Conservation (phyloP, 2,888 invertebrate genomes). For the Cerceris ruficornis region DNA sequence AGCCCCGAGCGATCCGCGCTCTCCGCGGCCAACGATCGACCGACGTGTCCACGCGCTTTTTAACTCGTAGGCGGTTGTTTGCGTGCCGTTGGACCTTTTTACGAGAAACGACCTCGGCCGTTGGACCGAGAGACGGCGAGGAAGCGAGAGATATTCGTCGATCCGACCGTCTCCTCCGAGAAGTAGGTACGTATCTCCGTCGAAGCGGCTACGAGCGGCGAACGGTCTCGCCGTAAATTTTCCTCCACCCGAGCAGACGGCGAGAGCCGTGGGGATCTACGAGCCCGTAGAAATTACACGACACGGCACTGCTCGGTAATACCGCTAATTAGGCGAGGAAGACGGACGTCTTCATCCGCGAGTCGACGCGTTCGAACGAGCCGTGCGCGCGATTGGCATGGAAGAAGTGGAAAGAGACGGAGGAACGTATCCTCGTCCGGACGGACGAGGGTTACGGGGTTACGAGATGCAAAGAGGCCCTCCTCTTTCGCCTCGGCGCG, state of each 20-base stretch:
- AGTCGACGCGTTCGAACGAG: slow-evolving; percentile 22
- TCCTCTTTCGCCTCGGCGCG: slow-evolving; percentile 10
- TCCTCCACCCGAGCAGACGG: too few relatives aligned
- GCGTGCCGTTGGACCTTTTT: slow-evolving; percentile 14
- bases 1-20: slow-evolving; percentile 65
- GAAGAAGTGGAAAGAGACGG: slow-evolving; percentile 19
- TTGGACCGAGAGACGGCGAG: too few relatives aligned
- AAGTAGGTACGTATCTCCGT: too few relatives aligned
- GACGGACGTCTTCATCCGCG: slow-evolving; percentile 39
- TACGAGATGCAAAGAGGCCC: slow-evolving; percentile 55
- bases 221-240: too few relatives aligned
- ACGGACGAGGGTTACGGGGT: slow-evolving; percentile 45
- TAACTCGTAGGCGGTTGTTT: slow-evolving; percentile 68
- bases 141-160: too few relatives aligned
- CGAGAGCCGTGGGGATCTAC: too few relatives aligned
- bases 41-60: slow-evolving; percentile 62
- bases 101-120: too few relatives aligned
- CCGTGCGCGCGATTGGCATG: slow-evolving; percentile 16
- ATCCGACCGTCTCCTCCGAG: too few relatives aligned
- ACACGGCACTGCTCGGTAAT: not conserved
- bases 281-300: too few relatives aligned
- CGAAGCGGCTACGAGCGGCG: too few relatives aligned
- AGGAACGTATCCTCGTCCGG: slow-evolving; percentile 35
- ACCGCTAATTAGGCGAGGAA: slow-evolving; percentile 51
- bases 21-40: slow-evolving; percentile 45